Conservation (phyloP, 2,888 invertebrate species). For the Omphaloscelis lunosa region DNA sequence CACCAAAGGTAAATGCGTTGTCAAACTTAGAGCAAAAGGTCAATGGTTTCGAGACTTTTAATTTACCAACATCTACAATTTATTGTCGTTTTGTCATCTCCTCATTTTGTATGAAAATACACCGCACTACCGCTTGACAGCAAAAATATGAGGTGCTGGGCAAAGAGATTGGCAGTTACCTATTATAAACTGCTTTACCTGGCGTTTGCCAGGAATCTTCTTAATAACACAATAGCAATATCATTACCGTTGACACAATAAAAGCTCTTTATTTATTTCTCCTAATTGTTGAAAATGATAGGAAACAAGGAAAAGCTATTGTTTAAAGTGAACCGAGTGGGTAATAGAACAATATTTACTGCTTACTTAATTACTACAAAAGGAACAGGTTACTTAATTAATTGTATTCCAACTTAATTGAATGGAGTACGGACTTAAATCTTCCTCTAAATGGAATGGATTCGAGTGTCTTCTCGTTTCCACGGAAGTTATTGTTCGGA, state of each 20-base stretch:
- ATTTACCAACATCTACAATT: too few species aligned
- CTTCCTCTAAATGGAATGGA: slow-evolving; percentile 39
- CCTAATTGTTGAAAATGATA: slow-evolving; percentile 22
- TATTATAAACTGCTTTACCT: too few species aligned
- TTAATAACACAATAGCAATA: background rate
- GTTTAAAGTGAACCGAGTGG: slow-evolving; percentile 11
- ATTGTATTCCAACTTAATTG: slow-evolving; percentile 62
- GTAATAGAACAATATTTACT: slow-evolving; percentile 56
- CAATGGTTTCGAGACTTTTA: too few species aligned
- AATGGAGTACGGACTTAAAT: slow-evolving; percentile 52
- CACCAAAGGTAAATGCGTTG: too few species aligned
- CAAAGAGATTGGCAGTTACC: too few species aligned
- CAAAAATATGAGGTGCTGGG: background rate
- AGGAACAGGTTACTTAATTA: slow-evolving; percentile 58
- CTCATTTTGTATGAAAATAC: background rate
- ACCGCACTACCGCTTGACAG: background rate
- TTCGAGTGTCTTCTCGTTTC: slow-evolving; percentile 28
- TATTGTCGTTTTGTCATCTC: too few species aligned
- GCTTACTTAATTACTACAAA: slow-evolving; percentile 47
- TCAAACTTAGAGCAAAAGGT: too few species aligned
- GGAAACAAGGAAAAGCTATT: slow-evolving; percentile 9
- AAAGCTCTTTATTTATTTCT: background rate
- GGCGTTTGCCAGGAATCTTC: background rate
- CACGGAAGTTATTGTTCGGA: background rate
- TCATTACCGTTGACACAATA: background rate